Evolutionary conservation across 1,140 invertebrate species (phyloP).

Genomic region (Helicoverpa armigera): DNA sequence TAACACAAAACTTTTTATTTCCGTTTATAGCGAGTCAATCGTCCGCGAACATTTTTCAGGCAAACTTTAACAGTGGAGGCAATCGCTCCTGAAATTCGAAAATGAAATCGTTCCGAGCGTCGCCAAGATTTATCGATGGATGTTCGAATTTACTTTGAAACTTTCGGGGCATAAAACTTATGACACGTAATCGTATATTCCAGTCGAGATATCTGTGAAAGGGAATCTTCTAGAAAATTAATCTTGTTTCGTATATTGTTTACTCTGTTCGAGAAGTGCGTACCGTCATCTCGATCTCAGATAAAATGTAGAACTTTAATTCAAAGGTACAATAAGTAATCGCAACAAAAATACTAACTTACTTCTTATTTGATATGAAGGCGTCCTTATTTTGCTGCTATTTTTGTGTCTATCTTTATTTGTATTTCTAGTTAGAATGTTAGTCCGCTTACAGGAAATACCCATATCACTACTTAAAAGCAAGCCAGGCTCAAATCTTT

Average conservation of each 20-base stretch:
- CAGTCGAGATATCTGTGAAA: constrained; percentile 69
- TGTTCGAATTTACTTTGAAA: constrained; percentile 86
- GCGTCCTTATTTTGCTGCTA: no score
- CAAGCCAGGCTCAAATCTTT: no score
- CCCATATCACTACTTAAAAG: no score
- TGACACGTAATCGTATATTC: constrained; percentile 85
- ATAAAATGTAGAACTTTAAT: constrained; percentile 21
- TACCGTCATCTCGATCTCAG: constrained; percentile 3
- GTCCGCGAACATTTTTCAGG: constrained; percentile 86
- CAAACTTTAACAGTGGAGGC: constrained; percentile 86
- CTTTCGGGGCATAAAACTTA: constrained; percentile 85
- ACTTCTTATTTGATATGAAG: no score
- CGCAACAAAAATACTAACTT: no score
- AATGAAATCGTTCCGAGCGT: constrained; percentile 86
- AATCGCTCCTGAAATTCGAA: constrained; percentile 87
- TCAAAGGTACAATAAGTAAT: constrained; percentile 4
- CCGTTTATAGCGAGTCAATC: constrained; percentile 86
- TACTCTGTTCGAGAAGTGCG: constrained; percentile 44
- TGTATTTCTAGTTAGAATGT: no score
- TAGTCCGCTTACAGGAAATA: no score
- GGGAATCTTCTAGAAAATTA: constrained; percentile 61
- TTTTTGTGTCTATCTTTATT: no score
- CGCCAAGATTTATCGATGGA: constrained; percentile 86
- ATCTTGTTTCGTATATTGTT: constrained; percentile 59
- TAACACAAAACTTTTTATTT: constrained; percentile 86